phyloP scores from a whole-genome alignment of 2,888 invertebrate genomes.

The Lydus trimaculatus region DNA sequence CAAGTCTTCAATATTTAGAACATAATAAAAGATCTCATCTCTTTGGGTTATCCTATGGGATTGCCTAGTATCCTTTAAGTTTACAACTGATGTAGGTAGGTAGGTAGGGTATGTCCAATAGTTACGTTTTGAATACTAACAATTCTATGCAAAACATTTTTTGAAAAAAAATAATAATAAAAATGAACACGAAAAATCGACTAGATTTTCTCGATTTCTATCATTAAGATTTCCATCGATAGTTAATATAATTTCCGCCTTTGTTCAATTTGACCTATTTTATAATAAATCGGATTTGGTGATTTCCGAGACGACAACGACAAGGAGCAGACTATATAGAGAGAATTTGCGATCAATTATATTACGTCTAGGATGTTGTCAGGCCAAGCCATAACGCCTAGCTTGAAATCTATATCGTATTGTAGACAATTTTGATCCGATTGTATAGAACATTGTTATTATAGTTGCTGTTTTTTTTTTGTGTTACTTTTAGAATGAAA shows the following conservation, averaged over 20 bases:
- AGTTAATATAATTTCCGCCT: constrained; percentile 32
- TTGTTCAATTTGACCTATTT: constrained; percentile 30
- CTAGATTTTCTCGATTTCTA: background rate
- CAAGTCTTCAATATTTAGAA: constrained; percentile 49
- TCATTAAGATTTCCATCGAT: constrained; percentile 23
- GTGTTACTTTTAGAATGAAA: background rate
- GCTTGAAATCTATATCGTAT: background rate
- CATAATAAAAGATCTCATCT: constrained; percentile 47
- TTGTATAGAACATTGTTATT: background rate
- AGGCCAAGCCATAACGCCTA: background rate
- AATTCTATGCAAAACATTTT: background rate
- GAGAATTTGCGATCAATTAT: constrained; percentile 5
- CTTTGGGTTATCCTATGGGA: constrained; percentile 41
- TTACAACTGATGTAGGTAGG: constrained; percentile 41
- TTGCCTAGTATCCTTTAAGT: constrained; percentile 41
- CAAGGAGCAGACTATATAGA: background rate
- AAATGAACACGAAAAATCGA: background rate
- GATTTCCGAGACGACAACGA: constrained; percentile 11
- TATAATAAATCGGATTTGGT: constrained; percentile 31
- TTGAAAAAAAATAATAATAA: background rate
- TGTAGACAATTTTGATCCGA: background rate
- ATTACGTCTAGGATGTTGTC: background rate
- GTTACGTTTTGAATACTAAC: constrained; percentile 44
- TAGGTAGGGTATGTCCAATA: constrained; percentile 26
- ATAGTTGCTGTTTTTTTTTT: background rate